phyloP scores from a whole-genome alignment of 2,797 vertebrate genomes.

The Trachurus trachurus region DNA sequence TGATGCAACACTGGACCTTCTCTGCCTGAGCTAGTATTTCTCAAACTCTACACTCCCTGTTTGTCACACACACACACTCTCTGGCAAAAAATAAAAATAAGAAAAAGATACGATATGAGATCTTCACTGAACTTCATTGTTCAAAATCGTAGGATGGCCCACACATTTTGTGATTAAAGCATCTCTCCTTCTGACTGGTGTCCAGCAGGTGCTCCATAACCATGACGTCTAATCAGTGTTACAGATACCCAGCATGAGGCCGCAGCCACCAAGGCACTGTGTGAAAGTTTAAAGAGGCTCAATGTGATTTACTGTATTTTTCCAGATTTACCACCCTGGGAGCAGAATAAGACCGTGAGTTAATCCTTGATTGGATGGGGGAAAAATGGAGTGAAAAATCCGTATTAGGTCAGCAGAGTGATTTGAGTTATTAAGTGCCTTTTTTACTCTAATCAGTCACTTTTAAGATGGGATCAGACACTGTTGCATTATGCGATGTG shows the following conservation, averaged over 20 bases:
- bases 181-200: conserved; percentile 51
- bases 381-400: conserved; percentile 63
- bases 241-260: conserved; percentile 56
- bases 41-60: neutral
- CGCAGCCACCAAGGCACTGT: conserved; percentile 51
- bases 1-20: neutral
- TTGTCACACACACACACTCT: neutral
- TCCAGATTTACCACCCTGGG: conserved; percentile 75
- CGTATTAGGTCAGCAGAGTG: conserved; percentile 74
- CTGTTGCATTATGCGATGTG: conserved; percentile 69
- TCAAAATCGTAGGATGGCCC: neutral
- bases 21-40: neutral
- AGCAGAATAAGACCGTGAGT: conserved; percentile 68
- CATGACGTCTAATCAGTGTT: conserved; percentile 73
- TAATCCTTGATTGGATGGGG: conserved; percentile 80
- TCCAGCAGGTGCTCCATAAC: conserved; percentile 65
- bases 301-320: conserved; percentile 76
- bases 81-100: neutral
- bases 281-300: conserved; percentile 81
- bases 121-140: neutral
- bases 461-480: conserved; percentile 83
- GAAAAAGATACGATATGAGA: neutral
- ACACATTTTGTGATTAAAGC: conserved; percentile 20
- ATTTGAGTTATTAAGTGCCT: conserved; percentile 79
- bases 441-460: conserved; percentile 77